phyloP scores from a whole-genome alignment of 2,888 invertebrate genomes.

The Teleogryllus oceanicus region DNA sequence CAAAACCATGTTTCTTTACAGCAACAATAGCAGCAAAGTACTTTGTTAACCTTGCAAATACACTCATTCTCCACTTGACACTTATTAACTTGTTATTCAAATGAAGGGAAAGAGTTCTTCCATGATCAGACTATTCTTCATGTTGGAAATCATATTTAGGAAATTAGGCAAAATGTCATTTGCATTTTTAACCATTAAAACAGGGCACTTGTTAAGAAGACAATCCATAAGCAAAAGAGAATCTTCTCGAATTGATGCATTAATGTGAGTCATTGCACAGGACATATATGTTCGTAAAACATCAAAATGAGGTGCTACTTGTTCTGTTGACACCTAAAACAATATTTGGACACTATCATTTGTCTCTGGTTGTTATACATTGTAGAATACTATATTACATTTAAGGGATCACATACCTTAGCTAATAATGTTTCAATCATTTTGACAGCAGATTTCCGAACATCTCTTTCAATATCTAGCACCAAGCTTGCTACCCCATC shows the following conservation, averaged over 20 bases:
- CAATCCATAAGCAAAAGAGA: slow-evolving; percentile 75
- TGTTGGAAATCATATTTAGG: slow-evolving; percentile 77
- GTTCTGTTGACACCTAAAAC: no score
- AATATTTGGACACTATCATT: no score
- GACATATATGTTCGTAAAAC: slow-evolving; percentile 73
- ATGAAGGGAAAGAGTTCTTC: slow-evolving; percentile 65
- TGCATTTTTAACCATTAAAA: slow-evolving; percentile 62
- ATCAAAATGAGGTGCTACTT: slow-evolving; percentile 64
- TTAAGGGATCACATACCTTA: slow-evolving; percentile 39
- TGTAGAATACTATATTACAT: neutral
- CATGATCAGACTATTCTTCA: slow-evolving; percentile 61
- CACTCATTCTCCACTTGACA: slow-evolving; percentile 69
- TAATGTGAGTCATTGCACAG: slow-evolving; percentile 88
- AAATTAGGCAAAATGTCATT: slow-evolving; percentile 74
- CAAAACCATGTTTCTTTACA: slow-evolving; percentile 45
- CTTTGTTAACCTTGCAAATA: slow-evolving; percentile 62
- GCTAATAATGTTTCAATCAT: slow-evolving; percentile 46
- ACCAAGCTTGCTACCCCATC: slow-evolving; percentile 65
- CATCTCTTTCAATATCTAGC: slow-evolving; percentile 61
- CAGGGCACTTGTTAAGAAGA: slow-evolving; percentile 64
- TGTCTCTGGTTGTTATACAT: neutral
- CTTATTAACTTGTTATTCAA: slow-evolving; percentile 69
- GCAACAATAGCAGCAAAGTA: slow-evolving; percentile 52
- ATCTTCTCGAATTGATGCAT: slow-evolving; percentile 75
- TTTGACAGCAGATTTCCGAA: slow-evolving; percentile 52